Evolutionary conservation across 2,888 invertebrate species (phyloP), one percentile per base, ranked within the genome.

Genomic region (Physocephala rufipes): DNA sequence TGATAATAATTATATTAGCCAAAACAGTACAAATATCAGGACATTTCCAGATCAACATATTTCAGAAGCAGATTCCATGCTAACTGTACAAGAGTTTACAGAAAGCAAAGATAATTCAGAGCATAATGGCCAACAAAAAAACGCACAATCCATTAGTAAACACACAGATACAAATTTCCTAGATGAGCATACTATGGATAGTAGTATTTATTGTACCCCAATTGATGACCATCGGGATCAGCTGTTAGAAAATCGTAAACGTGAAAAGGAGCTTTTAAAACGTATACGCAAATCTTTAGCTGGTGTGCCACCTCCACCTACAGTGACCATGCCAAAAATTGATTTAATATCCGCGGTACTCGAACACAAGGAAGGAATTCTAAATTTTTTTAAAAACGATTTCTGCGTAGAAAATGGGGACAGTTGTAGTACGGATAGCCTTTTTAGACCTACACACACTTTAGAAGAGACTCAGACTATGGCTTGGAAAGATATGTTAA

Each of bases 251-350:
- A 85, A 84, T 43, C 81, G 83, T 13, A 78, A 80, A 0, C 77
- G 80, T 2, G 84, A 85, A 68, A 79, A 79, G 21, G 85, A 85
- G 67, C 76, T 85, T 5, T 73, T 82, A 65, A 77, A 80, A 1
- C 80, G 85, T 16, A 82, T 90, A 63, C 88, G 91, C 82, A 89
- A 88, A 80, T 89, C 88, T 61, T 84, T 94, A 12, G 89, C 89
- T 75, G 93, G 93, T 1, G 89, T 94, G 0, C 87, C 91, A 12
- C 93, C 94, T 26, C 94, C 93, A 13, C 93, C 93, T 0, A 92
- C 91, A 28, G 88, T 92, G 15, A 93, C 93, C 16, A 90, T 89
- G 49, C 86, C 91, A 28, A 90, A 91, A 77, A 87, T 90, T 69
- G 91, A 92, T 80, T 89, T 90, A 24, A 86, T 88, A 30, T 90